Percentiles rank a stretch among this genome's conserved stretches.
These are phyloP conservation scores for Ernsta delagoae DNA, from an alignment of 2,888 invertebrate genomes.

Conservation along the genomic window DNA sequence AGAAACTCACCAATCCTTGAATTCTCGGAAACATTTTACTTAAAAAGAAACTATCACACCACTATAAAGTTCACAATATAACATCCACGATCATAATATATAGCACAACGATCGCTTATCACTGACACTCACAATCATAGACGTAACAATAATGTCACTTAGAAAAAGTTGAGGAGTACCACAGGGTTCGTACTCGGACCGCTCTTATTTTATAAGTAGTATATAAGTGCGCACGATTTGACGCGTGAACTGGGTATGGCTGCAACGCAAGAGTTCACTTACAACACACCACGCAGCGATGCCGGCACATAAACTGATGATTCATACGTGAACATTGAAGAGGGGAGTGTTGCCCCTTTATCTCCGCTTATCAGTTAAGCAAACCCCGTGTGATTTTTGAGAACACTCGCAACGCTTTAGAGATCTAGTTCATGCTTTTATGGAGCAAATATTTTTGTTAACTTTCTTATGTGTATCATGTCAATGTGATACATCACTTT, in stretches of 20 bases:
- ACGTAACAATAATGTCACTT: constrained; percentile 52
- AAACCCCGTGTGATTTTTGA: constrained; percentile 31
- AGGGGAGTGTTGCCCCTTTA: constrained; percentile 46
- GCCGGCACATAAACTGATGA: constrained; percentile 45
- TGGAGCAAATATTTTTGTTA: constrained; percentile 8
- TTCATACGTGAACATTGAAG: constrained; percentile 47
- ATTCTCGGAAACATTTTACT: constrained; percentile 78
- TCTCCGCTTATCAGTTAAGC: constrained; percentile 40
- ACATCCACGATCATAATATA: constrained; percentile 42
- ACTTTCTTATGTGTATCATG: neutral
- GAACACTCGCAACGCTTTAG: constrained; percentile 1
- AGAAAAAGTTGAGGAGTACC: constrained; percentile 46
- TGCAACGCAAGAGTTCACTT: constrained; percentile 39
- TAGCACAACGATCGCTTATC: constrained; percentile 57
- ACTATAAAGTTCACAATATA: constrained; percentile 43
- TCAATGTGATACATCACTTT: neutral
- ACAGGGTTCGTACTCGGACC: constrained; percentile 47
- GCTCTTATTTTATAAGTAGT: constrained; percentile 38
- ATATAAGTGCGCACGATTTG: constrained; percentile 64
- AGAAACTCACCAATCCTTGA: constrained; percentile 75
- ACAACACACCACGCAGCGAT: constrained; percentile 36
- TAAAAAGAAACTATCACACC: constrained; percentile 49
- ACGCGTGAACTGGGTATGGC: constrained; percentile 58
- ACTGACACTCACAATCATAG: constrained; percentile 50
- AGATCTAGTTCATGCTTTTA: constrained; percentile 14